These are phyloP conservation scores for Choloepus didactylus DNA, from an alignment of 2,797 vertebrate species.

Conservation along the genomic window DNA sequence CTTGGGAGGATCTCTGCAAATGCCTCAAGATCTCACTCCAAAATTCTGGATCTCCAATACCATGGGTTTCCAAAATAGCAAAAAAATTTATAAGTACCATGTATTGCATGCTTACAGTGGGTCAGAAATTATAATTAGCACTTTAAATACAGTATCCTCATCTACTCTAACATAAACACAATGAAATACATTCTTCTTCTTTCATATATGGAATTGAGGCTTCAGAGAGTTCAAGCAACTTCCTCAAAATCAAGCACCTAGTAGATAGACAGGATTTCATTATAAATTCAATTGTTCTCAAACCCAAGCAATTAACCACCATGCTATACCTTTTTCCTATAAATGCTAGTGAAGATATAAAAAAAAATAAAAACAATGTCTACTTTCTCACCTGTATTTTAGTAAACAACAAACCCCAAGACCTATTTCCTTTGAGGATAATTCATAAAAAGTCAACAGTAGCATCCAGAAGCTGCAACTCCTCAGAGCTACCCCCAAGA, in stretches of 20 bases:
- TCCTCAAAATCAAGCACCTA: neutral
- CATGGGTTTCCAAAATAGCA: neutral
- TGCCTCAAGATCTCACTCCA: neutral
- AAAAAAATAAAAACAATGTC: constrained; percentile 29
- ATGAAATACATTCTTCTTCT: neutral
- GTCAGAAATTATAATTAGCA: neutral
- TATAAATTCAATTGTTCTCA: neutral
- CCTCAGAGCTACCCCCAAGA: neutral
- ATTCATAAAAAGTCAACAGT: neutral
- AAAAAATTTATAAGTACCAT: neutral
- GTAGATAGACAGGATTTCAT: neutral
- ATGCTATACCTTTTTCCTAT: neutral
- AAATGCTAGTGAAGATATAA: neutral
- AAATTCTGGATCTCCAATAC: neutral
- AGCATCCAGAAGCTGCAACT: neutral
- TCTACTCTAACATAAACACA: neutral
- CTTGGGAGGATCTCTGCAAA: neutral
- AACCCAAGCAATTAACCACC: neutral
- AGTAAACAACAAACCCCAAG: neutral
- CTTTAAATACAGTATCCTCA: neutral
- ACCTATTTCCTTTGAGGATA: neutral
- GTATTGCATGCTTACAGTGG: neutral
- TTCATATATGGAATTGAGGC: neutral
- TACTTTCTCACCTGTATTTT: neutral
- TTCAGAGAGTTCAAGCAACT: neutral